A percentile compares a stretch with the other conserved stretches of the same genome.
Evolutionary conservation across 2,888 invertebrate genomes (phyloP).

Genomic region (Candidula unifasciata): DNA sequence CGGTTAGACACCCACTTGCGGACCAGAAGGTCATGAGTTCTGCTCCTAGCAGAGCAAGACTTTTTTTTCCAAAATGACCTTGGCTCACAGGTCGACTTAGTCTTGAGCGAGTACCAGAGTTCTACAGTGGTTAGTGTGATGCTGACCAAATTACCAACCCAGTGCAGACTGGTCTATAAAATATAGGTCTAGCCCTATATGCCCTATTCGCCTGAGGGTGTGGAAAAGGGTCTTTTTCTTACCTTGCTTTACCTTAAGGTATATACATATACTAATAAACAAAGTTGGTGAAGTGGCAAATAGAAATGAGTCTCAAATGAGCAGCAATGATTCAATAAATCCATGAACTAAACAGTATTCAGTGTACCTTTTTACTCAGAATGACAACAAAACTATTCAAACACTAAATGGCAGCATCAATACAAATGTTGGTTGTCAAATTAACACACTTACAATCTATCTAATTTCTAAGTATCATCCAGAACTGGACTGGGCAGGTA

Average conservation of each 20-base stretch:
- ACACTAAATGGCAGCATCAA: too few relatives aligned
- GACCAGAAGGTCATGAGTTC: neutral
- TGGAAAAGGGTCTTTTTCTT: neutral
- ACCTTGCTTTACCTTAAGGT: too few relatives aligned
- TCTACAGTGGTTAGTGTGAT: neutral
- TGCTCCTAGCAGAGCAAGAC: neutral
- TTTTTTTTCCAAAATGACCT: neutral
- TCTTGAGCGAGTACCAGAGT: too few relatives aligned
- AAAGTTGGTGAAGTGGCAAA: too few relatives aligned
- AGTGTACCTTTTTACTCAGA: too few relatives aligned
- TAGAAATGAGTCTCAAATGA: too few relatives aligned
- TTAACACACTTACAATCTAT: neutral
- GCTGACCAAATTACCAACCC: neutral
- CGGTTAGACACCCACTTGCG: too few relatives aligned
- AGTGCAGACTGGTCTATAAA: neutral
- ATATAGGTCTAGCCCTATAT: neutral
- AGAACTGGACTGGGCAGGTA: neutral
- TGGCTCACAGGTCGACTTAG: neutral
- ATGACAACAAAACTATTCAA: too few relatives aligned
- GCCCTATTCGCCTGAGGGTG: neutral
- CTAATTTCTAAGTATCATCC: neutral
- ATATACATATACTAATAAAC: too few relatives aligned
- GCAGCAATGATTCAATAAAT: too few relatives aligned
- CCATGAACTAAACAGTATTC: too few relatives aligned
- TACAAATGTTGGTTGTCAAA: neutral